These are phyloP conservation scores for Galago senegalensis DNA, from an alignment of 2,797 vertebrate genomes.

Conservation along the genomic window DNA sequence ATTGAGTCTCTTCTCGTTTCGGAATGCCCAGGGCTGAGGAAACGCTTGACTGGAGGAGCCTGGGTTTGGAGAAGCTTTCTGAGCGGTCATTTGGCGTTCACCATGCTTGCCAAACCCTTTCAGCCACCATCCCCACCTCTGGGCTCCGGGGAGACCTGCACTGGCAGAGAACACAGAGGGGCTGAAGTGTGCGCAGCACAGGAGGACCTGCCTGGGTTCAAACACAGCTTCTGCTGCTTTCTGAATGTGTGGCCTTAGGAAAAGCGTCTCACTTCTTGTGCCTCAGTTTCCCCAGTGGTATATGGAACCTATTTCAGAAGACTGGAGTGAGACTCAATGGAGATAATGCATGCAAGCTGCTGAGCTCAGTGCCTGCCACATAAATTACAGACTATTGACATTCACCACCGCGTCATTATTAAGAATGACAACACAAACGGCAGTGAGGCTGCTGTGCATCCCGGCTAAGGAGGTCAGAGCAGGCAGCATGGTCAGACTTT, in stretches of 20 bases:
- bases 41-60: neutral
- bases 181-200: neutral
- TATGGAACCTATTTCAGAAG: neutral
- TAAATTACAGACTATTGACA: neutral
- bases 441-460: fast-evolving
- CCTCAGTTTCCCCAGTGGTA: neutral
- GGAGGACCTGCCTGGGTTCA: neutral
- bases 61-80: neutral
- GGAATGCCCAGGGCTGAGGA: constrained; percentile 54
- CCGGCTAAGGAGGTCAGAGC: neutral
- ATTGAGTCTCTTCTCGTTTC: constrained; percentile 31
- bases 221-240: neutral
- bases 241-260: neutral
- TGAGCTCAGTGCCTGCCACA: neutral
- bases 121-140: neutral
- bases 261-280: neutral
- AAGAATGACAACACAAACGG: neutral
- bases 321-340: neutral
- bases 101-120: neutral
- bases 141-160: neutral
- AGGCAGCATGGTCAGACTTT: neutral
- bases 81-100: neutral
- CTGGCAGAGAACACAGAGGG: neutral
- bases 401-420: neutral
- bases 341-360: neutral